phyloP scores from a whole-genome alignment of 2,797 vertebrate genomes.

The Hemibagrus guttatus region DNA sequence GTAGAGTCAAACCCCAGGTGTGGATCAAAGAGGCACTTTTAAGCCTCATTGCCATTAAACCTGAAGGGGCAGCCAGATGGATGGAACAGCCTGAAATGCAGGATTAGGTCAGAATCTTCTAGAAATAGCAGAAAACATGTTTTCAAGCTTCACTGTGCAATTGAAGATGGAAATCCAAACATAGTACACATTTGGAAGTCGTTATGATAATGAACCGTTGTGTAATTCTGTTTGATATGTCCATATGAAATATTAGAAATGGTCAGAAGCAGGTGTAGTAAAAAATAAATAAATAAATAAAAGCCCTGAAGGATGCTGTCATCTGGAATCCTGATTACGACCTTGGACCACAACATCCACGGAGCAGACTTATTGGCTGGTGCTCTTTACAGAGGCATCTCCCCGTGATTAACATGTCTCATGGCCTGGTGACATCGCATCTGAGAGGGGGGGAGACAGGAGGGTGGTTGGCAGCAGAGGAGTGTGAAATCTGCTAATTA shows the following conservation, averaged over 20 bases:
- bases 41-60: conserved; percentile 43
- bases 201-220: not conserved
- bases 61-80: conserved; percentile 31
- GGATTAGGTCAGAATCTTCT: not conserved
- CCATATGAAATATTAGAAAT: not conserved
- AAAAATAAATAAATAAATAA: not conserved
- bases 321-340: conserved; percentile 39
- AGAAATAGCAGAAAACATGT: not conserved
- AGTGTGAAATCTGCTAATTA: conserved; percentile 77
- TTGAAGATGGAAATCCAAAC: not conserved
- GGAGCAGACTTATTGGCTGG: conserved; percentile 40
- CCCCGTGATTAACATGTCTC: conserved; percentile 69
- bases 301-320: conserved; percentile 12
- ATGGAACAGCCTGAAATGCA: conserved; percentile 25
- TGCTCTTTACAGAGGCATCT: conserved; percentile 39
- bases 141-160: not conserved
- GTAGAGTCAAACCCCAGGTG: conserved; percentile 58
- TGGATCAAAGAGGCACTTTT: conserved; percentile 62
- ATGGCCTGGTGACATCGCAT: conserved; percentile 62
- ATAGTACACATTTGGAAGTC: not conserved
- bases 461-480: conserved; percentile 62
- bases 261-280: conserved; percentile 13
- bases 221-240: not conserved
- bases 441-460: conserved; percentile 32
- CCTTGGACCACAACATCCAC: conserved; percentile 45